These are phyloP conservation scores for Habrosyne pyritoides DNA, from an alignment of 2,888 invertebrate genomes.

Conservation along the genomic window DNA sequence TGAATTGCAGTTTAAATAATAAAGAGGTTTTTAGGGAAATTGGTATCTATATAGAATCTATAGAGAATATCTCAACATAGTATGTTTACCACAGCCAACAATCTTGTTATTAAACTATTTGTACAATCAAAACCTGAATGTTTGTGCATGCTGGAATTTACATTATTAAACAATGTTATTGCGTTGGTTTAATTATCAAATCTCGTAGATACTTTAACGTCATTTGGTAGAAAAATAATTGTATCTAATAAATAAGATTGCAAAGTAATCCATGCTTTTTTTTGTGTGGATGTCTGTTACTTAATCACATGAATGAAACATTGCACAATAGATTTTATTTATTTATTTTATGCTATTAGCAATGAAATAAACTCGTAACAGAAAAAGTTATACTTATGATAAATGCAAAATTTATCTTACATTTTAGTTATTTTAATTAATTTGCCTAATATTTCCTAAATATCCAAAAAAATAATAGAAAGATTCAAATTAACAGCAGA, in stretches of 20 bases:
- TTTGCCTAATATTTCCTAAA: too few species aligned
- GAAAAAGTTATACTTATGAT: neutral
- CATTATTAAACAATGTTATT: neutral
- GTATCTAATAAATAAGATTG: neutral
- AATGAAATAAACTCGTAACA: neutral
- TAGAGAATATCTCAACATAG: neutral
- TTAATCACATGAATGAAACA: too few species aligned
- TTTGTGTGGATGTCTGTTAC: too few species aligned
- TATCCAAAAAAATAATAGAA: too few species aligned
- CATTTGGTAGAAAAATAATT: neutral
- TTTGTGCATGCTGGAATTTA: conserved; percentile 2
- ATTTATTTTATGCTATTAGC: neutral
- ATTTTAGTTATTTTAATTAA: too few species aligned
- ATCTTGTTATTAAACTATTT: neutral
- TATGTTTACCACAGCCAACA: neutral
- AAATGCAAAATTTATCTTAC: neutral
- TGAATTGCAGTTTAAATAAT: neutral
- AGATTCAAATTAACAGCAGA: too few species aligned
- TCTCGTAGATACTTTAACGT: neutral
- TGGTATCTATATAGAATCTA: neutral
- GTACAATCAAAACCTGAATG: neutral
- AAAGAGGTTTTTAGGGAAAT: neutral
- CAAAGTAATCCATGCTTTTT: too few species aligned
- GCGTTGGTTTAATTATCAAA: conserved; percentile 1
- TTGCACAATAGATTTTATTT: too few species aligned